phyloP scores from a whole-genome alignment of 2,113 vertebrate species.

The Eleginops maclovinus region DNA sequence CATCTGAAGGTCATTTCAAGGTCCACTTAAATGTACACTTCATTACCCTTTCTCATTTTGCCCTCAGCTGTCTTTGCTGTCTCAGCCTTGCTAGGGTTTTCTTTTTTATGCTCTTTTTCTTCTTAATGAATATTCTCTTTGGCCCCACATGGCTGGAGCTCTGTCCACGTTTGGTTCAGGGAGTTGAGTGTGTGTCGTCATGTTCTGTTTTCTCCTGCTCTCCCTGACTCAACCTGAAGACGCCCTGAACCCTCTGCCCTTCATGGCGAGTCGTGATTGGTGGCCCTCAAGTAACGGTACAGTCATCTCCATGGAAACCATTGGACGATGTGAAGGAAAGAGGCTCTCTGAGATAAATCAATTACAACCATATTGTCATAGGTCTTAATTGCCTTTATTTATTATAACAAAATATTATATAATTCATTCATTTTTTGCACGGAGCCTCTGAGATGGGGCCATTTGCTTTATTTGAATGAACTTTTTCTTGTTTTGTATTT shows the following conservation, averaged over 20 bases:
- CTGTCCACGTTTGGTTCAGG: conserved; percentile 36
- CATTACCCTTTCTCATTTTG: conserved; percentile 1
- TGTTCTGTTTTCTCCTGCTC: conserved; percentile 23
- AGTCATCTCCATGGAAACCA: conserved; percentile 44
- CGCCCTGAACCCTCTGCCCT: conserved; percentile 36
- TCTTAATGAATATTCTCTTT: conserved; percentile 20
- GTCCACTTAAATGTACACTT: conserved; percentile 9
- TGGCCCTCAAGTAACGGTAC: conserved; percentile 18
- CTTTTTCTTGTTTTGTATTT: too few species aligned
- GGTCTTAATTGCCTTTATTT: background rate
- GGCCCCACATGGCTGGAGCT: conserved; percentile 17
- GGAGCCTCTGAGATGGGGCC: too few species aligned
- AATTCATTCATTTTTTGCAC: too few species aligned
- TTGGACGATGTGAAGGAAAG: background rate
- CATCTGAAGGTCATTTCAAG: conserved; percentile 24
- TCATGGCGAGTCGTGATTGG: conserved; percentile 9
- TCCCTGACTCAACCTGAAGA: conserved; percentile 34
- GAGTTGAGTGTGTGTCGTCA: conserved; percentile 34
- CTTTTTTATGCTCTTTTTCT: background rate
- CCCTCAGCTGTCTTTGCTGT: conserved; percentile 10
- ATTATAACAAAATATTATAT: too few species aligned
- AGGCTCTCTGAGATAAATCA: background rate
- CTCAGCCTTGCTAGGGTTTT: background rate
- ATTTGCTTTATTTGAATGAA: too few species aligned
- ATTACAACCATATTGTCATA: background rate